Evolutionary conservation across 2,888 invertebrate species (phyloP).

Genomic region (Noctua pronuba): DNA sequence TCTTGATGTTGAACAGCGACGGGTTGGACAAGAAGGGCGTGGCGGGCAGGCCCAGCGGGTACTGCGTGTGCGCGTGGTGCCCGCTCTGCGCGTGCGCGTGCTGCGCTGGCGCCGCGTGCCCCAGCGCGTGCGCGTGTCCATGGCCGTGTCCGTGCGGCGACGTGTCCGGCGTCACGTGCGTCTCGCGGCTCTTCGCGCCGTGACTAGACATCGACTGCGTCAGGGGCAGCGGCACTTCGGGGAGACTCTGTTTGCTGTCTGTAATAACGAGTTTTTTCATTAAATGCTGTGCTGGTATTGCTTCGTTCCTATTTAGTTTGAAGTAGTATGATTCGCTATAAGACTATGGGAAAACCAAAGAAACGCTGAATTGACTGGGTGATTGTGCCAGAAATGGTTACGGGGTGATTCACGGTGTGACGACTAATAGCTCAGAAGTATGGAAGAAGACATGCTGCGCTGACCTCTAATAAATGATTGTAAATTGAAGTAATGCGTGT

Average conservation of each 20-base stretch:
- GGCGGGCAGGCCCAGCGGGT: slow-evolving; percentile 72
- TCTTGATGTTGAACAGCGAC: slow-evolving; percentile 87
- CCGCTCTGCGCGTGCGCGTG: slow-evolving; percentile 72
- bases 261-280: slow-evolving; percentile 38
- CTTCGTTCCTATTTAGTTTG: background rate
- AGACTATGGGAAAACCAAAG: background rate
- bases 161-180: slow-evolving; percentile 87
- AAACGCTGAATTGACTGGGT: background rate
- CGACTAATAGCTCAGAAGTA: background rate
- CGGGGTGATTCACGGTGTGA: background rate
- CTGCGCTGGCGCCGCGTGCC: slow-evolving; percentile 78
- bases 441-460: background rate
- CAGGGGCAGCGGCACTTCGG: slow-evolving; percentile 85
- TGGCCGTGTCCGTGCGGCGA: slow-evolving; percentile 74
- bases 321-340: background rate
- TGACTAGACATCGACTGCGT: slow-evolving; percentile 75
- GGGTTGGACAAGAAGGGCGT: slow-evolving; percentile 82
- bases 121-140: slow-evolving; percentile 49
- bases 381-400: background rate
- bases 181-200: slow-evolving; percentile 59
- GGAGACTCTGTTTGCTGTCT: slow-evolving; percentile 86
- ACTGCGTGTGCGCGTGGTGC: slow-evolving; percentile 84
- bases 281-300: background rate
- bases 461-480: background rate
- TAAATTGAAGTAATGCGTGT: no score